A percentile compares a stretch with the other conserved stretches of the same genome.
Evolutionary conservation across 2,113 vertebrate species (phyloP).

Genomic region (Semnornis frantzii): DNA sequence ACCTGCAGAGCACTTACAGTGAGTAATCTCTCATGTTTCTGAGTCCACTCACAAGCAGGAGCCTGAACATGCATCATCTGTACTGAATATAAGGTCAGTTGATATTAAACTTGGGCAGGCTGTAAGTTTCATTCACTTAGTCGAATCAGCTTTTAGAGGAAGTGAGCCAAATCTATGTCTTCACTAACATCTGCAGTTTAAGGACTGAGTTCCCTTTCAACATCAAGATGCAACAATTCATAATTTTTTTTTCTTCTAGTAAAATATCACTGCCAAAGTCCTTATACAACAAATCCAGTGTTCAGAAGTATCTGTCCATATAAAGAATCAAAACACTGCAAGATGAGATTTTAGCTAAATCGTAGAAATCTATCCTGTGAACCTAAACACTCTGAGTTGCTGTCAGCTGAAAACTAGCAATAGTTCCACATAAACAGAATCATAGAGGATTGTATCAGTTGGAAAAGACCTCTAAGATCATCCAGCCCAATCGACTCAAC

Average conservation of each 20-base stretch:
- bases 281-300: background rate
- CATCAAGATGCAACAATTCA: background rate
- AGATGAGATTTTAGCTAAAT: slow-evolving; percentile 15
- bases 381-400: background rate
- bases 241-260: background rate
- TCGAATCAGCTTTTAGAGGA: background rate
- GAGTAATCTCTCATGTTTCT: background rate
- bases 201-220: background rate
- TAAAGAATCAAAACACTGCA: background rate
- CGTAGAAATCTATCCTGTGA: background rate
- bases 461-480: no score
- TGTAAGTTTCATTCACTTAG: background rate
- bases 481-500: no score
- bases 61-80: background rate
- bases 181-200: background rate
- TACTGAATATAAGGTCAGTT: background rate
- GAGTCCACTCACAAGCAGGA: background rate
- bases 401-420: background rate
- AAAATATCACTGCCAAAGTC: background rate
- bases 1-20: background rate
- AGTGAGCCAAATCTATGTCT: background rate
- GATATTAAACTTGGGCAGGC: background rate
- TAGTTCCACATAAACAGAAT: background rate
- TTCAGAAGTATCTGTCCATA: background rate
- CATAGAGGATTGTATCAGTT: no score